Evolutionary conservation across 2,888 invertebrate genomes (phyloP), one percentile per base, ranked within the genome.

Genomic region (Melitaea athalia): DNA sequence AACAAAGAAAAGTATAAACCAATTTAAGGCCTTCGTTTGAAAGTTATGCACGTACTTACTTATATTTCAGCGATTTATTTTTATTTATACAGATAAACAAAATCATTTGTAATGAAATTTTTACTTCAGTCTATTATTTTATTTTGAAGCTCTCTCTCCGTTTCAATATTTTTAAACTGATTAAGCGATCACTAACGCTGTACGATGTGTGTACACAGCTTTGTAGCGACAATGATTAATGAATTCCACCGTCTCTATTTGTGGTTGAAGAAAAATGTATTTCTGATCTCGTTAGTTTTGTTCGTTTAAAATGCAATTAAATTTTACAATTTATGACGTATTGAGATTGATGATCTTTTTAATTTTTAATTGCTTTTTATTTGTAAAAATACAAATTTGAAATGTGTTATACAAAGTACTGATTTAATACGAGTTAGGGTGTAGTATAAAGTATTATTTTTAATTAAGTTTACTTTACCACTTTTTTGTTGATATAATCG

Each of bases 281-380:
- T 69, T 63, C 61, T 61, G 57, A 66, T 69, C 69, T 69, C 62
- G 69, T 71, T 69, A 71, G 67, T 64, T 61, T 53, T n/a, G 24
- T 17, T 59, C 50, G 53, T 49, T 69, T 59, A 67, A 63, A 64
- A 49, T 42, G 47, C 67, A 61, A 67, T 70, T 69, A 69, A 67
- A 67, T 24, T 57, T 45, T 12, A 67, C 59, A 31, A 69, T 69
- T 59, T 64, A 49, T 47, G 10, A 49, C 57, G 47, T 50, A 10
- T 66, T 42, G 49, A 49, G 42, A 47, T 59, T 31, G 33, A 33
- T 45, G 42, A 24, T 63, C 15, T 7, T 50, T 45, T 8, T 33
- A 31, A 6, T 47, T 45, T 49, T 49, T 49, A n/a, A 5, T 49
- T n/a, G n/a, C n/a, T 49, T 49, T 14, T 3, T 49, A 49, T n/a